Evolutionary conservation across 2,888 invertebrate genomes (phyloP), one percentile per base, ranked within the genome.

Genomic region (Acleris laterana): DNA sequence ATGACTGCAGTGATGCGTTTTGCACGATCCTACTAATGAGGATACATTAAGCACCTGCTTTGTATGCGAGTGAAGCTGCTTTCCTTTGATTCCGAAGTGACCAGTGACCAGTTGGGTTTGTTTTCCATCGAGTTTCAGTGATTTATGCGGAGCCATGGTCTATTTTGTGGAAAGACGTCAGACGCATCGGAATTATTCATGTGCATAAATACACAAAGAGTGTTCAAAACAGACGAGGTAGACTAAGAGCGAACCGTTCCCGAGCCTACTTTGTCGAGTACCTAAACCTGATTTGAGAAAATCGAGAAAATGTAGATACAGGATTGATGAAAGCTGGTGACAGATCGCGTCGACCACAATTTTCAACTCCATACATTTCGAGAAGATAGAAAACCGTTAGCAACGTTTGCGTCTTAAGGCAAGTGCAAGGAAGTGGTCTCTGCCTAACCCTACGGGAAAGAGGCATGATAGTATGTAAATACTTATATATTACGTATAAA

Each of bases 11-110:
- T 70, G 69, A 68, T 56, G 68, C 68, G 70, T 72, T 74, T 71
- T 62, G 62, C 74, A 77, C 74, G 73, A 70, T 69, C 67, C 50
- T 57, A 68, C 73, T 74, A 77, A 77, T 72, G 72, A 72, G 64
- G 66, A 62, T 68, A 71, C 71, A 64, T 70, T 70, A 68, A 72
- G 61, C 72, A 73, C 73, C 71, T 74, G 72, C 69, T 79, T 77
- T 71, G 74, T 77, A 78, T 80, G 72, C 77, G 61, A 69, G 48
- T 17, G 62, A 63, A 69, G 68, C 62, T 62, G 63, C 67, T 57
- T 71, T 72, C 69, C 70, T 70, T 71, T 71, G 69, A 65, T 71
- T 70, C 53, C 66, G 63, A 59, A 50, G 63, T 60, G 38, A 59
- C 52, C 17, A 32, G 48, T 11, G 62, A 49, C 42, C 56, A 66